Base-by-base conservation (phyloP, 1,140 invertebrate species). In the Palaemon carinicauda region DNA sequence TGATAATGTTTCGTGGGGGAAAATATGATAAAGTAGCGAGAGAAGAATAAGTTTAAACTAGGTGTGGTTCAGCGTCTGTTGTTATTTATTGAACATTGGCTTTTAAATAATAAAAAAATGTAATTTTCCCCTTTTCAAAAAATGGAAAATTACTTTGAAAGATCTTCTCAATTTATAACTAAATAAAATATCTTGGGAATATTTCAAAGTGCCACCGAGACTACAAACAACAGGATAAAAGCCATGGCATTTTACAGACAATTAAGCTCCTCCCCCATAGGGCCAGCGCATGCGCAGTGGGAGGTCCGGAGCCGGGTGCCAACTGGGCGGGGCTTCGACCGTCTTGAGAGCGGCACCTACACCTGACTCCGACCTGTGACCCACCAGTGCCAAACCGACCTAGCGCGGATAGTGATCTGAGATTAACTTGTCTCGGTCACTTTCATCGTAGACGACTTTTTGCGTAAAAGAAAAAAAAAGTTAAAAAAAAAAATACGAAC, bases 341-440 rank as follows among this genome's bases (percentile, higher is more conserved):
- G 7, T 5, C 53, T 31, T 52, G 73, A 71, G 31, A 71, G 54
- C 80, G 83, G 83, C 83, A 80, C 83, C 75, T 77, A 80, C 77
- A 86, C 83, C 83, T 86, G 83, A 33, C 75, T 29, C 41, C 83
- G 83, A 86, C 83, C 83, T 86, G n/a, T n/a, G 83, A 86, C 83
- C 41, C 41, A 41, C 12, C 83, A 86, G 83, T 86, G 83, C 83
- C 83, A 86, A 75, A 75, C 83, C 77, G 60, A 86, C 83, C 51
- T 73, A 71, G 83, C 77, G 83, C 83, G 83, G 52, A 80, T 65
- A 73, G 83, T 86, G 83, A 86, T 77, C 83, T 69, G 75, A 52
- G 80, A 51, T 53, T 54, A 85, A 56, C 74, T 65, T 24, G 56
- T 19, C 65, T 53, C 56, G 33, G 31, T 21, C 74, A n/a, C 50